A percentile compares a stretch with the other conserved stretches of the same genome.
Conservation (phyloP, 2,113 vertebrate species). For the Labrus mixtus region DNA sequence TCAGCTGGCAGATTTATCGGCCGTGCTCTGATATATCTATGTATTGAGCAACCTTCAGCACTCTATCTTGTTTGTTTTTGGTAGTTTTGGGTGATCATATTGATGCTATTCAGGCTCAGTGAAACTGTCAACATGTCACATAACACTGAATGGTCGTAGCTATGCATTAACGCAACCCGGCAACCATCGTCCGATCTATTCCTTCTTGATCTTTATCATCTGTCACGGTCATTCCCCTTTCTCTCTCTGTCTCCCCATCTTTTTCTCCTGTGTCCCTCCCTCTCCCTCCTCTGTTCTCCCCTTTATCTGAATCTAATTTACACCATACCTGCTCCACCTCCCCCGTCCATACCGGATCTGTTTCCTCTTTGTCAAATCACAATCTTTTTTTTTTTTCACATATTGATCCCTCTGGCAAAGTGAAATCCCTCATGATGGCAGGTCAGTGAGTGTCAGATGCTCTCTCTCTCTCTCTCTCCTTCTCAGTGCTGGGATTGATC, state of each 20-base stretch:
- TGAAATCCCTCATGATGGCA: slow-evolving; percentile 27
- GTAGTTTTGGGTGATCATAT: slow-evolving; percentile 10
- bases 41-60: no score
- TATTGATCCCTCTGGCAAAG: slow-evolving; percentile 34
- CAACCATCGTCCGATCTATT: slow-evolving; percentile 5
- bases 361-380: slow-evolving; percentile 44
- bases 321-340: background rate
- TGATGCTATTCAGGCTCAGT: slow-evolving; percentile 17
- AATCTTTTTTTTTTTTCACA: slow-evolving; percentile 3
- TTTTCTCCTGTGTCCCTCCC: background rate
- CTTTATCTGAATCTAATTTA: slow-evolving; percentile 42
- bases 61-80: background rate
- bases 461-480: background rate
- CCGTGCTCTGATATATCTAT: no score
- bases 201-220: slow-evolving; percentile 3
- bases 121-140: slow-evolving; percentile 11
- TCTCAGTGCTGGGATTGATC: slow-evolving; percentile 19
- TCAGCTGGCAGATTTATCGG: no score
- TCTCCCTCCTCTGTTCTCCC: background rate
- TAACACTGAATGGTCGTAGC: slow-evolving; percentile 10
- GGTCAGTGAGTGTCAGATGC: slow-evolving; percentile 24
- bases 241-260: background rate
- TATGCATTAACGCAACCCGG: background rate
- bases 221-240: slow-evolving; percentile 20
- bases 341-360: slow-evolving; percentile 4